These are phyloP conservation scores for Cyclophora albipunctata DNA, from an alignment of 2,888 invertebrate genomes.

Conservation along the genomic window DNA sequence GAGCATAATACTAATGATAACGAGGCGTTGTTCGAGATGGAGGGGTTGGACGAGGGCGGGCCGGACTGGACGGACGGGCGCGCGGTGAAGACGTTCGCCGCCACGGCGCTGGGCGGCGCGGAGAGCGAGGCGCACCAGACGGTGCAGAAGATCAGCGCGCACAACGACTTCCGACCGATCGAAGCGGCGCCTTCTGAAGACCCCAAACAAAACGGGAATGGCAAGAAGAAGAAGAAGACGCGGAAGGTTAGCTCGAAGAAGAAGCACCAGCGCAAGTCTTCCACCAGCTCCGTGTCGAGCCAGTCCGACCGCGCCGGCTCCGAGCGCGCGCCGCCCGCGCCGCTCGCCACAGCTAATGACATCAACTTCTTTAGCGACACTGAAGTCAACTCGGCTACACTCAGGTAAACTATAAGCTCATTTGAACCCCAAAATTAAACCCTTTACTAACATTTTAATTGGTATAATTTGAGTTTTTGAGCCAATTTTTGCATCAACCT, in stretches of 20 bases:
- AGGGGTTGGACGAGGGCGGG: constrained; percentile 74
- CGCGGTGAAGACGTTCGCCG: constrained; percentile 71
- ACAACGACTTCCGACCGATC: constrained; percentile 79
- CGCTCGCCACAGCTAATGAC: constrained; percentile 53
- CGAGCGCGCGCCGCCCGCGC: constrained; percentile 52
- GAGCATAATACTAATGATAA: constrained; percentile 52
- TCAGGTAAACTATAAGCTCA: constrained; percentile 62
- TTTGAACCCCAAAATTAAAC: background rate
- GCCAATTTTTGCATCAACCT: constrained; percentile 24
- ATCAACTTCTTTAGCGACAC: constrained; percentile 93
- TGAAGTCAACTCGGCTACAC: constrained; percentile 81
- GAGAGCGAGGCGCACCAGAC: constrained; percentile 69
- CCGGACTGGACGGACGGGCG: constrained; percentile 67
- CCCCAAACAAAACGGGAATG: constrained; percentile 73
- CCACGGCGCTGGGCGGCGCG: constrained; percentile 65
- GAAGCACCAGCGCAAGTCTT: constrained; percentile 85
- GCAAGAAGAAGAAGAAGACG: constrained; percentile 84
- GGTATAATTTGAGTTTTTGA: constrained; percentile 18
- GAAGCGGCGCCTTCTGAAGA: constrained; percentile 53
- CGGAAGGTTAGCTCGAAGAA: constrained; percentile 87
- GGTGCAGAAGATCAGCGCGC: constrained; percentile 77
- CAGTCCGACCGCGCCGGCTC: constrained; percentile 69
- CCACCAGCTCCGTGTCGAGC: constrained; percentile 71
- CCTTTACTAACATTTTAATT: background rate
- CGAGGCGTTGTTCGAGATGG: constrained; percentile 82